These are phyloP conservation scores for Graptemys geographica DNA, from an alignment of 2,797 vertebrate genomes.

Conservation along the genomic window DNA sequence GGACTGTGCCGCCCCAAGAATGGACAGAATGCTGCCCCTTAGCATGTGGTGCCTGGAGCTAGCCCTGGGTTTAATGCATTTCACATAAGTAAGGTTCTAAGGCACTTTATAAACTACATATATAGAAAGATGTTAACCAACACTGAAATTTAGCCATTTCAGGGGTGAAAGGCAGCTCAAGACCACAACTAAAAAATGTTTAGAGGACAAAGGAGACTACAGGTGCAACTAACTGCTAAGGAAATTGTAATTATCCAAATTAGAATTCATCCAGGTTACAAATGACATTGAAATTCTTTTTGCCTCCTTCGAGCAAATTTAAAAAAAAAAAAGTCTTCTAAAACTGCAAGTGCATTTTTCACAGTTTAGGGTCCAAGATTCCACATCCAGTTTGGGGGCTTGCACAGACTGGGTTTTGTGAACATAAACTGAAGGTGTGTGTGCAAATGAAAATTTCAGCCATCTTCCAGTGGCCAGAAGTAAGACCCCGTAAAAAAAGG, in stretches of 20 bases:
- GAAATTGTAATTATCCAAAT: background rate
- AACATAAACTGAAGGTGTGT: background rate
- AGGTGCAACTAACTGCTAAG: background rate
- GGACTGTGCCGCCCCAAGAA: no score
- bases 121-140: background rate
- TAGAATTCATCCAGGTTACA: background rate
- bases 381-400: background rate
- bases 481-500: background rate
- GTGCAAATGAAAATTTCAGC: background rate
- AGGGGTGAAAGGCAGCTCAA: background rate
- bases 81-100: background rate
- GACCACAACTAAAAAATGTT: background rate
- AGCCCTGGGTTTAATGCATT: background rate
- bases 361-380: background rate
- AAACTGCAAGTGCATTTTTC: background rate
- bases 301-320: background rate
- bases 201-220: background rate
- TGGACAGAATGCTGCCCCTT: no score
- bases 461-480: background rate
- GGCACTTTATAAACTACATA: background rate
- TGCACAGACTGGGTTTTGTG: background rate
- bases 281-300: background rate
- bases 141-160: background rate
- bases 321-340: background rate
- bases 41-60: no score